These are phyloP conservation scores for Saccopteryx leptura DNA, from an alignment of 2,113 vertebrate species.

Conservation along the genomic window DNA sequence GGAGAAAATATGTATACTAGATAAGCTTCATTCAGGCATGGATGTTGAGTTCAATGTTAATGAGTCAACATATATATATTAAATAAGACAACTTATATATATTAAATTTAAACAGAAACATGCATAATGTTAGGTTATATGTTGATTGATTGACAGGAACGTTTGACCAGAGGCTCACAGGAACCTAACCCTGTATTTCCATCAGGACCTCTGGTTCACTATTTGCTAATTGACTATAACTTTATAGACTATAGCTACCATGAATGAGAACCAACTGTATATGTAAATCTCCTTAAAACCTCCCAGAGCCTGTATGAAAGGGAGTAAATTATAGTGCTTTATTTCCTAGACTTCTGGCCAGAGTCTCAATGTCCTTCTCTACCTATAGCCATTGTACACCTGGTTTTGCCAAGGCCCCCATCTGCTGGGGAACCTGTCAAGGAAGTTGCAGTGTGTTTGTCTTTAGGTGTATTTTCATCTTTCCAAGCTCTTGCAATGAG, in stretches of 20 bases:
- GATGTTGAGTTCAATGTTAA: neutral
- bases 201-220: neutral
- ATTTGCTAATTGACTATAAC: neutral
- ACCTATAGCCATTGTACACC: accelerated
- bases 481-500: neutral
- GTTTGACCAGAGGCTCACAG: neutral
- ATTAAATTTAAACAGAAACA: neutral
- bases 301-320: neutral
- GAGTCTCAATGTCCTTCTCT: neutral
- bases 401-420: neutral
- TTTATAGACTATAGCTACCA: neutral
- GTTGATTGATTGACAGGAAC: neutral
- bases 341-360: neutral
- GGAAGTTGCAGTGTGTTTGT: neutral
- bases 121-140: neutral
- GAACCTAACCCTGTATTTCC: neutral
- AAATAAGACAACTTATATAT: neutral
- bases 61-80: neutral
- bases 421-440: neutral
- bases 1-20: neutral
- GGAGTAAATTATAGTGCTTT: neutral
- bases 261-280: neutral
- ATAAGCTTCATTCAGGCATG: neutral
- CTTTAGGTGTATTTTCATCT: neutral
- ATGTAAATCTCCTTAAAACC: neutral